phyloP scores from a whole-genome alignment of 2,888 invertebrate species.

The Drosophila gaucha region DNA sequence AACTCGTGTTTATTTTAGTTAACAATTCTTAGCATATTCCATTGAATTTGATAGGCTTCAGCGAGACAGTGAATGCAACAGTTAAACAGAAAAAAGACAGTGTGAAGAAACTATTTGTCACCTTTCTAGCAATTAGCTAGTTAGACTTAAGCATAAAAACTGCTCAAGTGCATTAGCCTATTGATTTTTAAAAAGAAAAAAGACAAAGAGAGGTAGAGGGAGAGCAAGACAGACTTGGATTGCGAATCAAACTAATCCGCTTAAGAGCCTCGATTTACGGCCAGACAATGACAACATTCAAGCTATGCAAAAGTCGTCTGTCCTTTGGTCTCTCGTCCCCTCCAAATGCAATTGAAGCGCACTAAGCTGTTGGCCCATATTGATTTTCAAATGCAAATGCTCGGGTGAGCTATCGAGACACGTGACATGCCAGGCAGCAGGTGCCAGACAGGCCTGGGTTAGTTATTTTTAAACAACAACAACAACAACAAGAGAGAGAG shows the following conservation, averaged over 20 bases:
- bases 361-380: slow-evolving; percentile 61
- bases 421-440: slow-evolving; percentile 42
- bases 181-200: slow-evolving; percentile 51
- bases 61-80: too few relatives aligned
- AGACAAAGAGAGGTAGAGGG: slow-evolving; percentile 3
- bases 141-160: slow-evolving; percentile 22
- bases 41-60: slow-evolving; percentile 12
- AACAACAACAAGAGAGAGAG: too few relatives aligned
- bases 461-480: slow-evolving; percentile 33
- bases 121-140: slow-evolving; percentile 42
- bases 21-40: background rate
- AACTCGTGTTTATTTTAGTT: too few relatives aligned
- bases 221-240: slow-evolving; percentile 20
- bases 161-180: slow-evolving; percentile 67
- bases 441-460: slow-evolving; percentile 18
- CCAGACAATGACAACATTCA: slow-evolving; percentile 41
- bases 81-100: too few relatives aligned
- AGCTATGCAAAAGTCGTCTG: background rate
- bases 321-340: slow-evolving; percentile 2
- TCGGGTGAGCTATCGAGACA: slow-evolving; percentile 26
- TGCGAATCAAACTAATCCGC: slow-evolving; percentile 76
- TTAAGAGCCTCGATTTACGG: slow-evolving; percentile 69
- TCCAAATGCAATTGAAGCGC: slow-evolving; percentile 30
- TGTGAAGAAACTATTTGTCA: slow-evolving; percentile 12
- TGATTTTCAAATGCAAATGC: slow-evolving; percentile 60